Percentiles rank a stretch among this genome's conserved stretches.
Conservation (phyloP, 1,140 invertebrate species). For the Drosophila serrata region DNA sequence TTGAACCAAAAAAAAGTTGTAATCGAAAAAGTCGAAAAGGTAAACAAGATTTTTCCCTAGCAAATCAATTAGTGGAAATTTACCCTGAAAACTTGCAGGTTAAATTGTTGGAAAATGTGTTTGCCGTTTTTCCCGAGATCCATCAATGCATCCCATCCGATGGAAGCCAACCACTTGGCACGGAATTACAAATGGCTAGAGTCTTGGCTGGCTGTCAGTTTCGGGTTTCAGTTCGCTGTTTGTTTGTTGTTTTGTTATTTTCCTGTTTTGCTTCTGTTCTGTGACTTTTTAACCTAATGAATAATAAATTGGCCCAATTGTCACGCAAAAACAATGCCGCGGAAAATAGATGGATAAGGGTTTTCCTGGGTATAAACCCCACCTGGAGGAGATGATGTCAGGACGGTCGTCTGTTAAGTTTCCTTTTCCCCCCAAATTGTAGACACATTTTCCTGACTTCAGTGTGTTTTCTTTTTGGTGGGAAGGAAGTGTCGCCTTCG, state of each 20-base stretch:
- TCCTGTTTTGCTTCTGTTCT: constrained; percentile 16
- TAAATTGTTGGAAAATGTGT: constrained; percentile 53
- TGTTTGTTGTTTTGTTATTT: constrained; percentile 57
- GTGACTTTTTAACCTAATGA: constrained; percentile 83
- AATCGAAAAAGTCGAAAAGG: constrained; percentile 1
- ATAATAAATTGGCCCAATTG: constrained; percentile 82
- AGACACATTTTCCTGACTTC: constrained; percentile 72
- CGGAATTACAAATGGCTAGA: constrained; percentile 64
- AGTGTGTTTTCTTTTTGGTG: constrained; percentile 36
- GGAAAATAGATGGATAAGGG: constrained; percentile 65
- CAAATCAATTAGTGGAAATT: constrained; percentile 70
- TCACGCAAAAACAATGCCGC: constrained; percentile 78
- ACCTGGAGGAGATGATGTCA: constrained; percentile 30
- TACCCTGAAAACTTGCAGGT: constrained; percentile 35
- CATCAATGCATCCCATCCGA: constrained; percentile 35
- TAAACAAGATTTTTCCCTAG: constrained; percentile 43
- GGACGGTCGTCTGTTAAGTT: constrained; percentile 53
- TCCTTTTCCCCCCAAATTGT: constrained; percentile 70
- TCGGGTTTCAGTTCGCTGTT: constrained; percentile 39
- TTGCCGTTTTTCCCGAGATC: constrained; percentile 17
- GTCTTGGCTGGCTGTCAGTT: constrained; percentile 78
- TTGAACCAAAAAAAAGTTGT: constrained; percentile 32
- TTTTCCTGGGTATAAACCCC: constrained; percentile 36
- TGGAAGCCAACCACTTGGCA: constrained; percentile 36
- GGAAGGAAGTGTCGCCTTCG: constrained; percentile 64